These are phyloP conservation scores for Nephila pilipes DNA, from an alignment of 1,140 invertebrate species.

Conservation along the genomic window DNA sequence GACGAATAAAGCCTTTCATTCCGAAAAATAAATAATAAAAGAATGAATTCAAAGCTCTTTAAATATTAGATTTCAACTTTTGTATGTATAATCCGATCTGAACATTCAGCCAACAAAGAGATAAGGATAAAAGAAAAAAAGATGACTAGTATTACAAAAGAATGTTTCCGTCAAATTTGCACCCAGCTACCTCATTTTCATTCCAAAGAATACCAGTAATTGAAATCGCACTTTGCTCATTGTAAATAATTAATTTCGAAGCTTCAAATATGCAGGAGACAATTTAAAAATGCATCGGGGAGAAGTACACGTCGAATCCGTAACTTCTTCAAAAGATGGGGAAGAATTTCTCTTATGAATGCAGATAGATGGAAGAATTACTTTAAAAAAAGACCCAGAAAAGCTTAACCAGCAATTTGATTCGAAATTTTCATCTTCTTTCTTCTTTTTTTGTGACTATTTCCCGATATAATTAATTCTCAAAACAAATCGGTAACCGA, in stretches of 20 bases:
- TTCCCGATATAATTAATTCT: conserved; percentile 22
- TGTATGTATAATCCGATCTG: too few species aligned
- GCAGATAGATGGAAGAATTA: too few species aligned
- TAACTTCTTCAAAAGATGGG: not conserved
- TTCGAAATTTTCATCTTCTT: too few species aligned
- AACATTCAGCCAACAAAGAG: too few species aligned
- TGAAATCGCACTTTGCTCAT: not conserved
- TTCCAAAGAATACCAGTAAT: conserved; percentile 1
- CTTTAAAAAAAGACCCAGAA: too few species aligned
- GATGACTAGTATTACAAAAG: not conserved
- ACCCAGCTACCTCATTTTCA: not conserved
- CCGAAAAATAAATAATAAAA: not conserved
- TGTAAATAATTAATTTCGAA: conserved; percentile 39
- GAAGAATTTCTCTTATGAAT: too few species aligned
- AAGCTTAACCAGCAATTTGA: too few species aligned
- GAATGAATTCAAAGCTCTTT: not conserved
- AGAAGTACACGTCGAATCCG: not conserved
- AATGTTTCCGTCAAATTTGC: not conserved
- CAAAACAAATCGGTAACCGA: conserved; percentile 1
- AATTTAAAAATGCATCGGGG: not conserved
- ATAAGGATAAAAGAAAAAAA: not conserved
- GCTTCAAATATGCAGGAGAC: not conserved
- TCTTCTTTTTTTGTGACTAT: not conserved
- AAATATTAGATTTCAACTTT: conserved; percentile 6
- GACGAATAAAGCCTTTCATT: not conserved